Base-by-base conservation (phyloP, 2,888 invertebrate species). In the Schizotus pectinicornis region DNA sequence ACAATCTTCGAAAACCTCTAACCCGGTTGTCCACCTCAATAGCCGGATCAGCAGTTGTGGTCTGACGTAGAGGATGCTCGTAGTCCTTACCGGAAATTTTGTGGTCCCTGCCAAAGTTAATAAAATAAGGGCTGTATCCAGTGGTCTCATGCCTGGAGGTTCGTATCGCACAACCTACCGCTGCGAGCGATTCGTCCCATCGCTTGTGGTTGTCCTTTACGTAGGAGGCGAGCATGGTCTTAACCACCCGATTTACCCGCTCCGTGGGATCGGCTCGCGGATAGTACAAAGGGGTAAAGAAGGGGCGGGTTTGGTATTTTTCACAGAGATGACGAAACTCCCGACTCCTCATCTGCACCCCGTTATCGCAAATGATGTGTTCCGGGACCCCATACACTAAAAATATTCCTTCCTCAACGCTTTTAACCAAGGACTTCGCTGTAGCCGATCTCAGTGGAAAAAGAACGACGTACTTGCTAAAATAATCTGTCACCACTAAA, bases 181-280 rank as follows among this genome's bases (percentile, higher is more conserved):
- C 5, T 5, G 22, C 22, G 3, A 22, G 5, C 3, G 2, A 22
- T 22, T 22, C 5, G 5, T 22, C 22, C 22, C 22, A 22, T 3
- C 5, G 3, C 22, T 5, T 2, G 5, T 22, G 22, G 22, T 22
- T 22, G 5, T 5, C 22, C 5, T 2, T 5, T 2, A 22, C 22
- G 5, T 22, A 22, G 22, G 22, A 2, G 5, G 22, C 5, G 22
- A 22, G 22, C 22, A 22, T 22, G 22, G 5, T 22, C 5, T 22
- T 22, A 3, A 22, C 5, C 5, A 22, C 22, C 5, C 22, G 22
- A 5, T 22, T 22, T 39, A 39, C 39, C 6, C 31, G 31, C 31
- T 7, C n/a, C n/a, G 14, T 22, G 36, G 7, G 36, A 14, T 70
- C 75, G 0, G 73, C 70, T 0, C 76, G 74, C 0, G 74, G 73